Percentiles rank a stretch among this genome's conserved stretches.
phyloP scores from a whole-genome alignment of 2,113 vertebrate genomes.

The Myodes glareolus region DNA sequence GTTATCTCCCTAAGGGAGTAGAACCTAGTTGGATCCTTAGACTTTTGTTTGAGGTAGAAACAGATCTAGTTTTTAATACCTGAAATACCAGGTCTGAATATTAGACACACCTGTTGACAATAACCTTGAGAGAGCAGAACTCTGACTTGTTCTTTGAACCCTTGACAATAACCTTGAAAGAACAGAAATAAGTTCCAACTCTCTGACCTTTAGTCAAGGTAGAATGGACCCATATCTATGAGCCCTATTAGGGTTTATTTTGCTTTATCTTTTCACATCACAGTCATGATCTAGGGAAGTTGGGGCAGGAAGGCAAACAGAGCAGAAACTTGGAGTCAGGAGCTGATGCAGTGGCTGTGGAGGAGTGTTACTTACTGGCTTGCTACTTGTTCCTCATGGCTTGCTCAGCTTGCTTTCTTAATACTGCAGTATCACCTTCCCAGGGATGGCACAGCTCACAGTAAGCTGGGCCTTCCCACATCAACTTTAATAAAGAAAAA shows the following conservation, averaged over 20 bases:
- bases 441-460: neutral
- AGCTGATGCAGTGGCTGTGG: neutral
- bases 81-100: too few species aligned
- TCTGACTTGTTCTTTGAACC: too few species aligned
- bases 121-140: too few species aligned
- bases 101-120: too few species aligned
- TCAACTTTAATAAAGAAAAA: neutral
- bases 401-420: neutral
- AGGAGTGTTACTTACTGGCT: neutral
- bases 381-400: neutral
- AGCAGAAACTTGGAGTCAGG: neutral
- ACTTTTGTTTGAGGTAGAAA: too few species aligned
- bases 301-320: neutral
- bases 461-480: neutral
- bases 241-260: neutral
- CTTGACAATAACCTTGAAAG: too few species aligned
- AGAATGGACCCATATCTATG: too few species aligned
- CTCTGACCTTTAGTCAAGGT: too few species aligned
- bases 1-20: too few species aligned
- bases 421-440: neutral
- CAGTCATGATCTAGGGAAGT: neutral
- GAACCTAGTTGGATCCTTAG: too few species aligned
- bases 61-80: too few species aligned
- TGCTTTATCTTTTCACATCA: neutral
- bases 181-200: too few species aligned